phyloP scores from a whole-genome alignment of 2,113 vertebrate genomes.

The Rhabdomys dilectus region DNA sequence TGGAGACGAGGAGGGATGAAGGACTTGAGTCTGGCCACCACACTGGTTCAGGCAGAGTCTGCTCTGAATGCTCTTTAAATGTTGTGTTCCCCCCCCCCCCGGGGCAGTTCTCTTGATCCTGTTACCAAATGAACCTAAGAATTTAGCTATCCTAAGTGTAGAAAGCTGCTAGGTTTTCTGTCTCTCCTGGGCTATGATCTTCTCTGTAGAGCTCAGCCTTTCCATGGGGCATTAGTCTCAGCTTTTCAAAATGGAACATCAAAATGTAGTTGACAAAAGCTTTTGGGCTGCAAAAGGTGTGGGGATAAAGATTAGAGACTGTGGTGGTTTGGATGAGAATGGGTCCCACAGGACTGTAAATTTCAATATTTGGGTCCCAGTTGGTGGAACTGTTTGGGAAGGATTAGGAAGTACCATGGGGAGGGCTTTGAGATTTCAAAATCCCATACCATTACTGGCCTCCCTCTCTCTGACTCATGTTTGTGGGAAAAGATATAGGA shows the following conservation, averaged over 20 bases:
- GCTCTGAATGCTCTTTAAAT: too few species aligned
- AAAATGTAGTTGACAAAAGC: constrained; percentile 61
- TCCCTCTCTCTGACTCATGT: not conserved
- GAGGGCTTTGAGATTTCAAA: not conserved
- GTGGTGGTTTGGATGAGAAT: not conserved
- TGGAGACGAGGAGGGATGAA: not conserved
- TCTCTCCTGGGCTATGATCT: constrained; percentile 43
- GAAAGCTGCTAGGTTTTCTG: not conserved
- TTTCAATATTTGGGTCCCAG: not conserved
- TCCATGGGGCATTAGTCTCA: constrained; percentile 74
- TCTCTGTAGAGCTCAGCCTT: constrained; percentile 47
- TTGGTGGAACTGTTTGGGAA: not conserved
- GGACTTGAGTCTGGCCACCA: accelerated
- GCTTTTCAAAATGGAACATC: constrained; percentile 72
- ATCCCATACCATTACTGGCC: not conserved
- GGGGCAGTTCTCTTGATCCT: not conserved
- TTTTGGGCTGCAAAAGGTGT: constrained; percentile 73
- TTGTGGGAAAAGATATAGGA: not conserved
- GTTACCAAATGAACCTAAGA: not conserved
- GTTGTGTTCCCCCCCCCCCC: too few species aligned
- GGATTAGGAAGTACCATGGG: not conserved
- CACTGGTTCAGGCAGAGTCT: not conserved
- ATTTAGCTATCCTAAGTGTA: not conserved
- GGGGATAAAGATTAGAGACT: constrained; percentile 3
- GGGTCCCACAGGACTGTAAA: not conserved